Evolutionary conservation across 92 coral and sea anemone species (phyloP).

Genomic region (Nematostella vectensis): DNA sequence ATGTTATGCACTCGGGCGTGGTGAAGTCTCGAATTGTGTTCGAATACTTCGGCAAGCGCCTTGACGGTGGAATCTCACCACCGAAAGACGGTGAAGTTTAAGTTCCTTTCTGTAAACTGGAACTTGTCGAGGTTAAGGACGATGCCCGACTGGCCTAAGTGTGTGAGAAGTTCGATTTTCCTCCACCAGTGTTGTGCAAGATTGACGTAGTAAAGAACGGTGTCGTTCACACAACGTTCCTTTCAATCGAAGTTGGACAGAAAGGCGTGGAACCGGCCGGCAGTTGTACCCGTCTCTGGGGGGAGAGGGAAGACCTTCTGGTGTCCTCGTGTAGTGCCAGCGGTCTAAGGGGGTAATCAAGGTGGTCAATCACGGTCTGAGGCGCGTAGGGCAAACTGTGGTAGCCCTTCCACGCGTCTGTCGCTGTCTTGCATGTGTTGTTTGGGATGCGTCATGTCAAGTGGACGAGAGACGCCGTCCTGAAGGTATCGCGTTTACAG

Average conservation of each 20-base stretch:
- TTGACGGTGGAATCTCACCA: conserved; percentile 30
- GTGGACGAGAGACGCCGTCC: conserved; percentile 29
- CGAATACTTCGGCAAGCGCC: conserved; percentile 39
- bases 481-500: conserved; percentile 29
- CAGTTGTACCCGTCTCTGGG: conserved; percentile 50
- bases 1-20: conserved; percentile 26
- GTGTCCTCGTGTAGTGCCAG: conserved; percentile 48
- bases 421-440: conserved; percentile 32
- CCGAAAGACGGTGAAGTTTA: conserved; percentile 40
- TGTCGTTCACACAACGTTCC: conserved; percentile 56
- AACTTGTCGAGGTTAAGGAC: conserved; percentile 40
- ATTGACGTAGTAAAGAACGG: conserved; percentile 35
- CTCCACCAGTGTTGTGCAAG: conserved; percentile 60
- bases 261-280: conserved; percentile 54
- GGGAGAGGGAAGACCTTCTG: conserved; percentile 36
- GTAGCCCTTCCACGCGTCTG: conserved; percentile 37
- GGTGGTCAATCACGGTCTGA: conserved; percentile 25
- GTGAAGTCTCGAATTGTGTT: conserved; percentile 47
- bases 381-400: conserved; percentile 27
- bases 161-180: conserved; percentile 50
- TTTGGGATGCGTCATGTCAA: conserved; percentile 21
- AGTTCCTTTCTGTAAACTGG: conserved; percentile 32
- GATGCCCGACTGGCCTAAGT: conserved; percentile 48
- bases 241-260: conserved; percentile 36
- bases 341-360: conserved; percentile 29